Base-by-base conservation (phyloP, 2,888 invertebrate species). In the Rhabditoides inermis region DNA sequence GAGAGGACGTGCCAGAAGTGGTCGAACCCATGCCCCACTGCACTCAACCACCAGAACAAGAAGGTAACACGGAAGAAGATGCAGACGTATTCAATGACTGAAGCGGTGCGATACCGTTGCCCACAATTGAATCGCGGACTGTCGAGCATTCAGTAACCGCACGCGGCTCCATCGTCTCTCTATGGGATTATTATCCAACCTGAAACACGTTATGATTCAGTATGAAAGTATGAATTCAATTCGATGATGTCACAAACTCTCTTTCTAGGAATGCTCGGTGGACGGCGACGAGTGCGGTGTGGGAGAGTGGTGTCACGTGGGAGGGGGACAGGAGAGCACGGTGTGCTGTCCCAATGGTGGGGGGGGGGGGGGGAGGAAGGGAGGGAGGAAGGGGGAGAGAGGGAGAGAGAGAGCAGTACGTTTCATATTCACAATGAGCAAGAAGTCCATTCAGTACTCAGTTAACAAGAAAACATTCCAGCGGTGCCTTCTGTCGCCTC, bases 281-380 rank as follows among this genome's bases (percentile, higher is more conserved):
- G 47, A 51, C 2, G 58, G 62, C 37, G 61, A 53, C 15, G 65
- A 66, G 37, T 68, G 68, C 45, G 52, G 57, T 20, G 30, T 49
- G n/a, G 61, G 59, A 30, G 68, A 74, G 45, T 74, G 73, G 73
- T 74, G 74, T 53, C 74, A 74, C 50, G 51, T 74, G 18, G 74
- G 74, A 49, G 61, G 63, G 15, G 58, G 53, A 25, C 52, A 54
- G 6, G 67, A 68, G 39, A 65, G 70, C 0, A 64, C 70, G 0
- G 66, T 71, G 3, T 74, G 74, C 51, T 74, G 74, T 47, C 69
- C 72, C 7, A 69, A 68, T 39, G 63, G 66, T 66, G 23, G 45
- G 35, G 18, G 6, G 23, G 25, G 7, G 2, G 18, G 2, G 1
- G 3, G 18, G 23, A 30, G 3, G 2, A 30, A n/a, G 35, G 28